A percentile compares a stretch with the other conserved stretches of the same genome.
Conservation (phyloP, 2,797 vertebrate genomes). For the Vespertilio murinus region DNA sequence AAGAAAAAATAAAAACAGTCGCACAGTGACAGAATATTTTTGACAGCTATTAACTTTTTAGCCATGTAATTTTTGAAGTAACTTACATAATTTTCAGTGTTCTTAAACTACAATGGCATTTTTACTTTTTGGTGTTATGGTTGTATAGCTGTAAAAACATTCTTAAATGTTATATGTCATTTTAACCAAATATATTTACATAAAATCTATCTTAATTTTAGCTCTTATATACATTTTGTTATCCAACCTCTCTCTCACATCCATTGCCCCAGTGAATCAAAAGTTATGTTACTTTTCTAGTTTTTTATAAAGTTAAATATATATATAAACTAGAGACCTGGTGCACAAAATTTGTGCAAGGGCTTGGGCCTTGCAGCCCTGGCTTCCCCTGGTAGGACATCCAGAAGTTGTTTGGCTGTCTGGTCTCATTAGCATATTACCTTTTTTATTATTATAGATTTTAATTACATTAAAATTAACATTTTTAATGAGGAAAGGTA, state of each 20-base stretch:
- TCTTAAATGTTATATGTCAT: not conserved
- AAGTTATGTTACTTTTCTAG: not conserved
- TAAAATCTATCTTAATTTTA: slow-evolving; percentile 5
- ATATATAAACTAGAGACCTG: not conserved
- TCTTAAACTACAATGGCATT: not conserved
- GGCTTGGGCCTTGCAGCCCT: too few relatives aligned
- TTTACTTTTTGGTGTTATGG: slow-evolving; percentile 15
- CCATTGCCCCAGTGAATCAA: not conserved
- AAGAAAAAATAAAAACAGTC: not conserved
- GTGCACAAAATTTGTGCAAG: too few relatives aligned
- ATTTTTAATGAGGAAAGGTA: not conserved
- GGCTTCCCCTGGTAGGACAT: too few relatives aligned
- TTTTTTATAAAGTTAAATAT: not conserved
- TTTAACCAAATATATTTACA: slow-evolving; percentile 1
- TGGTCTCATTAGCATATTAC: too few relatives aligned
- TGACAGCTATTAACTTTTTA: not conserved
- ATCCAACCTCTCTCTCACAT: not conserved
- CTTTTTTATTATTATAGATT: not conserved
- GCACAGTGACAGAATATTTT: not conserved
- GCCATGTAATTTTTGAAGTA: not conserved
- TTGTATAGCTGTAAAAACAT: not conserved
- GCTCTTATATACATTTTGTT: not conserved
- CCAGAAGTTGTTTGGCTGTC: too few relatives aligned
- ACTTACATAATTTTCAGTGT: not conserved
- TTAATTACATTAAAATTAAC: slow-evolving; percentile 5